Base-by-base conservation (phyloP, 2,888 invertebrate genomes). In the Apeira syringaria region DNA sequence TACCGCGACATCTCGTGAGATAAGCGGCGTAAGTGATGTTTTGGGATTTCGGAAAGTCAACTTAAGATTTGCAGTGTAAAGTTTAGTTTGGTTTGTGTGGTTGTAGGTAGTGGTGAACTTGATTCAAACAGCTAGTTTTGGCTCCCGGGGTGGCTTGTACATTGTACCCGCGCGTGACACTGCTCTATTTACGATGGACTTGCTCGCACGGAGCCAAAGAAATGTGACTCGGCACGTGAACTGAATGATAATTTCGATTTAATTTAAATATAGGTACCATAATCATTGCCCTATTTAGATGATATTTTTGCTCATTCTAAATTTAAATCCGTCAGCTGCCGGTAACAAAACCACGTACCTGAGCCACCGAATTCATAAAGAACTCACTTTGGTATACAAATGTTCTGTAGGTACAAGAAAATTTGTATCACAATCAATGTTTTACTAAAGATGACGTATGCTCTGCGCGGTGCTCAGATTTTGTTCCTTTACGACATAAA, bases 121-220 rank as follows among this genome's bases (percentile, higher is more conserved):
- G 78, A 73, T 77, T 75, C 72, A 69, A 75, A 72, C 74, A 78
- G 80, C 81, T 84, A 83, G 82, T 82, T 81, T 78, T 80, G 80
- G 79, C 82, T 83, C 85, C 83, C 80, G 81, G 85, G 86, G 86
- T 87, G 86, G 85, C 80, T 85, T 77, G 82, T 80, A 83, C 85
- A 81, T 75, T 86, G 87, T 85, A 81, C 68, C 68, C 69, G 75
- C 78, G 83, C 84, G 86, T 85, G 87, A 86, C 87, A 87, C 77
- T 78, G 81, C 76, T 82, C 87, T 87, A 83, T 87, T 85, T 87
- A 86, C 84, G 85, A 84, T 61, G 62, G 61, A 61, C 66, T 61
- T 64, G 69, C 61, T 61, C 64, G 68, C 72, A 59, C 68, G 69
- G 73, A 73, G 64, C 74, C 64, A 69, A 72, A 71, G 69, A 73